Percentiles rank a stretch among this genome's conserved stretches.
phyloP scores from a whole-genome alignment of 2,888 invertebrate species.

The Polydrusus tereticollis region DNA sequence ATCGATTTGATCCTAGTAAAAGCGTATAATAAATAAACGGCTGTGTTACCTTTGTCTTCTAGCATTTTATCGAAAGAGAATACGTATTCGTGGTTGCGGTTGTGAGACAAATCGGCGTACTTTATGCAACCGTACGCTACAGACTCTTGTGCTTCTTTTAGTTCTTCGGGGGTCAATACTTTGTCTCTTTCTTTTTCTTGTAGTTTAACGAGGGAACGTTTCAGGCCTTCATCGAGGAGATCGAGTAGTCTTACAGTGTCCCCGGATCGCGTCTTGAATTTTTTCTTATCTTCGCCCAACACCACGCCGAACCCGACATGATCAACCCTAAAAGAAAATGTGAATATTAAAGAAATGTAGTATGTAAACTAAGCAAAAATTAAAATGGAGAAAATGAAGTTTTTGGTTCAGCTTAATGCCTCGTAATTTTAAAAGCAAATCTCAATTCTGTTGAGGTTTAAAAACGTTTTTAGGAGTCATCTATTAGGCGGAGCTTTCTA shows the following conservation, averaged over 20 bases:
- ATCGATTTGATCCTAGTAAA: constrained; percentile 94
- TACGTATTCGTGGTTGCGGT: constrained; percentile 93
- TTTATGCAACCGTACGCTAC: constrained; percentile 99
- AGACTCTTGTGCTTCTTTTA: constrained; percentile 87
- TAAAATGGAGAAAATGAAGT: no score
- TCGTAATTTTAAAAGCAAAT: no score
- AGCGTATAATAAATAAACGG: constrained; percentile 96
- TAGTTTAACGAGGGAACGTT: constrained; percentile 84
- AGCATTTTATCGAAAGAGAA: constrained; percentile 99
- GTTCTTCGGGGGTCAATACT: constrained; percentile 80
- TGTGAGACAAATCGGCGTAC: constrained; percentile 96
- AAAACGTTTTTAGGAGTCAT: no score
- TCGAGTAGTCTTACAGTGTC: constrained; percentile 89
- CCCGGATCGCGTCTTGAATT: constrained; percentile 98
- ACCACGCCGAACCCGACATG: constrained; percentile 98
- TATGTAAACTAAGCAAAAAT: no score
- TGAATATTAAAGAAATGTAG: no score
- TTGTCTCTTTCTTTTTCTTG: constrained; percentile 77
- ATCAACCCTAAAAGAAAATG: constrained; percentile 73
- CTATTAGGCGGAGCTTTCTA: no score
- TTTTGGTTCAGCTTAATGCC: no score
- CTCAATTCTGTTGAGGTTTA: no score
- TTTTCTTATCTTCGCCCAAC: constrained; percentile 97
- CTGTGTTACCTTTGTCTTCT: constrained; percentile 98
- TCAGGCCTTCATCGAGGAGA: constrained; percentile 92